phyloP scores from a whole-genome alignment of 2,797 vertebrate species.

The Rhinatrema bivittatum region DNA sequence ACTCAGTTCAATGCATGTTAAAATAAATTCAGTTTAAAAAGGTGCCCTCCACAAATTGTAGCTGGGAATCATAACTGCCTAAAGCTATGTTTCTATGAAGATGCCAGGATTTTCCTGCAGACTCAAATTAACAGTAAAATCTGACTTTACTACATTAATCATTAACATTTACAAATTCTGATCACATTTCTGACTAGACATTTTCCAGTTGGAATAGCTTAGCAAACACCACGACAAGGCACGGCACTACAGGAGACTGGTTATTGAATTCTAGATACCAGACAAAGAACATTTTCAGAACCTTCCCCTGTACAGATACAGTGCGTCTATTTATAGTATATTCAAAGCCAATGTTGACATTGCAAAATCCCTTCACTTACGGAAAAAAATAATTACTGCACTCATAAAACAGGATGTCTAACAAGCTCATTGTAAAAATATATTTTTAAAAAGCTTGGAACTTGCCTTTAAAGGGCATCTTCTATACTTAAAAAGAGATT shows the following conservation, averaged over 20 bases:
- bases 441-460: too few species aligned
- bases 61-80: constrained; percentile 16
- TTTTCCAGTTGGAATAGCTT: constrained; percentile 8
- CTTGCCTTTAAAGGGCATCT: too few species aligned
- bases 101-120: too few species aligned
- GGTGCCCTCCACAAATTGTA: constrained; percentile 3
- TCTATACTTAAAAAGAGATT: too few species aligned
- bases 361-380: constrained; percentile 1
- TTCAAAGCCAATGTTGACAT: not conserved
- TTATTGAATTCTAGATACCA: not conserved
- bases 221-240: not conserved
- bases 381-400: too few species aligned
- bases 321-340: not conserved
- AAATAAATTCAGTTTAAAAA: constrained; percentile 9
- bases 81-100: too few species aligned
- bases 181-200: not conserved
- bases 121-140: too few species aligned
- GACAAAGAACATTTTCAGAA: not conserved
- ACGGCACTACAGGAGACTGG: not conserved
- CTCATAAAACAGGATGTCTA: too few species aligned
- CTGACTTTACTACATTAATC: too few species aligned
- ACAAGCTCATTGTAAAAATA: too few species aligned
- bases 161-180: not conserved
- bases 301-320: not conserved
- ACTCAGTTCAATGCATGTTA: constrained; percentile 2